Conservation (phyloP, 1,140 invertebrate genomes). For the Drosophila triauraria region DNA sequence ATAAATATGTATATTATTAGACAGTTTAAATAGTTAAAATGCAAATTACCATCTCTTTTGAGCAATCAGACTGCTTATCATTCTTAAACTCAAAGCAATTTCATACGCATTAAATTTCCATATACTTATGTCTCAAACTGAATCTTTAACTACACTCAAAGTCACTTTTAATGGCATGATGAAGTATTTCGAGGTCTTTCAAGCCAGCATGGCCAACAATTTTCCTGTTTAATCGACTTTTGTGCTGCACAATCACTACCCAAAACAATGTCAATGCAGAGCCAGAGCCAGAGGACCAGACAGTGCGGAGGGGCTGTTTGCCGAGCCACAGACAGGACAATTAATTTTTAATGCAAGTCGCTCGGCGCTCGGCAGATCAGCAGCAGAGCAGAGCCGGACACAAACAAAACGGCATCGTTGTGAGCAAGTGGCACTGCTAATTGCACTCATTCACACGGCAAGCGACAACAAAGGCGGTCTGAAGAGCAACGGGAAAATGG, state of each 20-base stretch:
- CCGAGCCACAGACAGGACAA: slow-evolving; percentile 55
- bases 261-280: slow-evolving; percentile 34
- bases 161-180: slow-evolving; percentile 1
- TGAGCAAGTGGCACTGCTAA: slow-evolving; percentile 73
- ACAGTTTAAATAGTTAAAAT: too few species aligned
- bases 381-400: slow-evolving; percentile 31
- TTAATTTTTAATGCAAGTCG: slow-evolving; percentile 73
- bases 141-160: not conserved
- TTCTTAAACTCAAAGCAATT: too few species aligned
- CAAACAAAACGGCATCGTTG: slow-evolving; percentile 61
- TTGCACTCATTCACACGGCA: slow-evolving; percentile 79
- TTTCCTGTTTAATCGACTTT: slow-evolving; percentile 47
- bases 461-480: slow-evolving; percentile 62
- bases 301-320: slow-evolving; percentile 10
- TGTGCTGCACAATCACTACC: slow-evolving; percentile 41
- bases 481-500: slow-evolving; percentile 49
- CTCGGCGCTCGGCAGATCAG: slow-evolving; percentile 56
- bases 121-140: not conserved
- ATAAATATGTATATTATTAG: too few species aligned
- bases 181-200: too few species aligned
- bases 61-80: too few species aligned
- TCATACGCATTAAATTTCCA: too few species aligned
- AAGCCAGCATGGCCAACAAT: not conserved
- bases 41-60: too few species aligned
- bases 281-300: slow-evolving; percentile 1